Base-by-base conservation (phyloP, 1,140 invertebrate species). In the Neoseiulus cucumeris region DNA sequence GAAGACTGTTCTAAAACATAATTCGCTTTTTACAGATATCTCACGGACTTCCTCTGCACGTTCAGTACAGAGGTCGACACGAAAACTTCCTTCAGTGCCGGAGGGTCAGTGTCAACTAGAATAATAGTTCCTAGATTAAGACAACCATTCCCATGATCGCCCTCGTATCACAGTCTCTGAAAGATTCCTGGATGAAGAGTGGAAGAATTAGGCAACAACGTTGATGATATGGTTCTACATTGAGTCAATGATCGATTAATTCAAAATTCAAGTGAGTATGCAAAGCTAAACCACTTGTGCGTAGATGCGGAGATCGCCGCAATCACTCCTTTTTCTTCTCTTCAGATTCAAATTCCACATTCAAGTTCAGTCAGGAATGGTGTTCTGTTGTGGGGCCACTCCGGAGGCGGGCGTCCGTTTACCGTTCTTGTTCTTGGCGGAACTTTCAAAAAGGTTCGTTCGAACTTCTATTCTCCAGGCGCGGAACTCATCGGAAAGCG, bases 331-430 rank as follows among this genome's bases (percentile, higher is more conserved):
- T 9, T 20, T 59, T 14, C 1, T 5, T 59, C 14, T 59, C 51
- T 59, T 17, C 51, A 59, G 51, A 12, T 59, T 59, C 51, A 59
- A 59, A 33, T 59, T 59, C 51, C 51, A 59, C 22, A 17, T 59
- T 25, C 14, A 59, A 33, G 51, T 59, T n/a, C 51, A 59, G 5
- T n/a, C 51, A 9, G 51, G 51, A 2, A 33, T 59, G 17, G 51
- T 59, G 17, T 59, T 1, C 22, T 25, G 25, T 20, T 59, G 51
- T 20, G 51, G 51, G 14, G 51, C 51, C 51, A 59, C 33, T 17
- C 51, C 51, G 4, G 51, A 59, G 22, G 51, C 51, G 17, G 51
- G 51, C 14, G 51, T 59, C 14, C 14, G 51, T 29, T 9, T 59
- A 18, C 51, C 51, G 33, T 59, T 59, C 22, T 2, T 59, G 22